Evolutionary conservation across 1,140 invertebrate genomes (phyloP).

Genomic region (Frieseomelitta varia): DNA sequence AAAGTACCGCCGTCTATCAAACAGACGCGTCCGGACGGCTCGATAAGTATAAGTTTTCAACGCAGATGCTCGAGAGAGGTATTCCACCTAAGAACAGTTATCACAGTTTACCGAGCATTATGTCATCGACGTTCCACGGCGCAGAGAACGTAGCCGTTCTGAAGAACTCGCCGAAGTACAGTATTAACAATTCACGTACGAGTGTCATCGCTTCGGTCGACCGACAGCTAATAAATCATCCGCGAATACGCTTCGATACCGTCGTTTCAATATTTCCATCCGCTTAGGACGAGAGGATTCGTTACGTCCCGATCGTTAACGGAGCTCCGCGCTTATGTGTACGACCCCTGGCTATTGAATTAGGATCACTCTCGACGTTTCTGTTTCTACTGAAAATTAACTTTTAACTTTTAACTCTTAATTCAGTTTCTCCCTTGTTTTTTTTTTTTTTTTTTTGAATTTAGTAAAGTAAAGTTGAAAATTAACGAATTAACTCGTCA

Average conservation of each 20-base stretch:
- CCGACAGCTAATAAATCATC: slow-evolving; percentile 9
- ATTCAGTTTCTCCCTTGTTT: no score
- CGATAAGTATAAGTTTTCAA: not conserved
- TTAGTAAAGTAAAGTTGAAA: no score
- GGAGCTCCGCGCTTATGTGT: not conserved
- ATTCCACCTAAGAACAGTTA: not conserved
- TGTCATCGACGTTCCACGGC: not conserved
- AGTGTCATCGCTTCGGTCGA: not conserved
- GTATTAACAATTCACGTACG: not conserved
- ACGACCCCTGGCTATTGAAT: no score
- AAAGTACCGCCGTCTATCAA: not conserved
- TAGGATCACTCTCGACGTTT: no score
- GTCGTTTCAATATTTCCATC: not conserved
- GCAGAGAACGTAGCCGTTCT: not conserved
- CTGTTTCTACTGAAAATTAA: no score
- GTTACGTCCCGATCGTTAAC: not conserved
- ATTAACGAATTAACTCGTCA: no score
- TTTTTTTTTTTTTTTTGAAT: no score
- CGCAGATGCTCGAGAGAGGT: not conserved
- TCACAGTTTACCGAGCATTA: not conserved
- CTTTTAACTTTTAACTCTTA: no score
- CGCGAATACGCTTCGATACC: not conserved
- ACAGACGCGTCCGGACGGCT: not conserved
- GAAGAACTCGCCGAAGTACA: not conserved
- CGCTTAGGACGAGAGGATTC: not conserved